Conservation (phyloP, 2,797 vertebrate species). For the Mareca strepera region DNA sequence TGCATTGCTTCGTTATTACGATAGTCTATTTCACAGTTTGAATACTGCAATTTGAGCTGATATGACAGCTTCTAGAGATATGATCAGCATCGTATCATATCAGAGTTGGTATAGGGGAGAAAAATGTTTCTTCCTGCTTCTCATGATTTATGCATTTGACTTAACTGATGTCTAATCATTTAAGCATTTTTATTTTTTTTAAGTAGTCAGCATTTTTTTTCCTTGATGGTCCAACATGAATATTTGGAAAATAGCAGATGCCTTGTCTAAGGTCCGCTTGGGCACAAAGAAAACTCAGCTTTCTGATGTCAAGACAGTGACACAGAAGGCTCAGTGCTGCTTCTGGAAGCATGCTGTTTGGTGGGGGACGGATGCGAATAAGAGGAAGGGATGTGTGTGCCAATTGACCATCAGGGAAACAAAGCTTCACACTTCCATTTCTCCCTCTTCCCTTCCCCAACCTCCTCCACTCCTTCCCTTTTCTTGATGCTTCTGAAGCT, state of each 20-base stretch:
- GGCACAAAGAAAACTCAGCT: background rate
- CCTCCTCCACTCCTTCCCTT: background rate
- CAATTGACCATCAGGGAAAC: background rate
- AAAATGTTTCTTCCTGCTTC: background rate
- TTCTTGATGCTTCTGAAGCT: background rate
- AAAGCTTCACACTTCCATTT: rapidly evolving
- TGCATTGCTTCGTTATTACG: background rate
- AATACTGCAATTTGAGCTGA: background rate
- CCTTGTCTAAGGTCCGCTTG: background rate
- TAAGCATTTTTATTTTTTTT: background rate
- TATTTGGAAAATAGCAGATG: background rate
- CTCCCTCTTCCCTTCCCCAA: background rate
- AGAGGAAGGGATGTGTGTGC: background rate
- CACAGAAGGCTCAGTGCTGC: background rate
- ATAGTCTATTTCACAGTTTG: background rate
- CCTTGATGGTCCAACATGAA: background rate
- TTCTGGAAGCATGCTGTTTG: background rate
- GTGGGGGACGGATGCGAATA: background rate
- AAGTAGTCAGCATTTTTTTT: background rate
- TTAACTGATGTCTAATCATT: background rate
- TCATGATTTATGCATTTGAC: background rate
- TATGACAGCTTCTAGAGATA: background rate
- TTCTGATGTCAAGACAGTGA: background rate
- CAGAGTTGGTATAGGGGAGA: background rate
- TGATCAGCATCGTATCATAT: background rate